Conservation (phyloP, 2,113 vertebrate species). For the Promerops cafer region DNA sequence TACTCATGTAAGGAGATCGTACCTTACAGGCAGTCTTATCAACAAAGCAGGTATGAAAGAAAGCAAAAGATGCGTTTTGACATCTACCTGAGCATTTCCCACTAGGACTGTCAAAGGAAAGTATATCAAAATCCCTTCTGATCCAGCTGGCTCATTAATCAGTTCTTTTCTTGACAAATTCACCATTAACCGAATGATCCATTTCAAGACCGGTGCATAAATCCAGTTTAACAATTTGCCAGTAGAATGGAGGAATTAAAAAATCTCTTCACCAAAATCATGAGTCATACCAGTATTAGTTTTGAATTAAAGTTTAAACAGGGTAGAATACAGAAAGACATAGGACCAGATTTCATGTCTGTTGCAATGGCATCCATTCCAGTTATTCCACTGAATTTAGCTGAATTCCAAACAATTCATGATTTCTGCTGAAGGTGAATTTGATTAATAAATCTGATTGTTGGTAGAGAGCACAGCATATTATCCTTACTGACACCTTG, state of each 20-base stretch:
- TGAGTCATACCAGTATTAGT: neutral
- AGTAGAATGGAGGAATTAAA: neutral
- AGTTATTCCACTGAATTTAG: neutral
- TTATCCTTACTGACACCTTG: neutral
- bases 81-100: neutral
- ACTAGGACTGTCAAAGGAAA: neutral
- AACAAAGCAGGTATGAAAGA: neutral
- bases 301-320: constrained; percentile 17
- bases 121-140: neutral
- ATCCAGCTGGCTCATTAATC: neutral
- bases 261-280: neutral
- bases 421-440: neutral
- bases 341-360: neutral
- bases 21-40: neutral
- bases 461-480: neutral
- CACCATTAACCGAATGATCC: neutral
- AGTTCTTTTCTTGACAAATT: neutral
- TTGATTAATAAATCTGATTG: neutral
- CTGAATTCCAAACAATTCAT: neutral
- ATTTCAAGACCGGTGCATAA: neutral
- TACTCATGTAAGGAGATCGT: neutral
- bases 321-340: neutral
- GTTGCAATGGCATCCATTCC: neutral
- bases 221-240: neutral
- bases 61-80: neutral